A percentile compares a stretch with the other conserved stretches of the same genome.
These are phyloP conservation scores for Maniola hyperantus DNA, from an alignment of 2,888 invertebrate species.

Conservation along the genomic window DNA sequence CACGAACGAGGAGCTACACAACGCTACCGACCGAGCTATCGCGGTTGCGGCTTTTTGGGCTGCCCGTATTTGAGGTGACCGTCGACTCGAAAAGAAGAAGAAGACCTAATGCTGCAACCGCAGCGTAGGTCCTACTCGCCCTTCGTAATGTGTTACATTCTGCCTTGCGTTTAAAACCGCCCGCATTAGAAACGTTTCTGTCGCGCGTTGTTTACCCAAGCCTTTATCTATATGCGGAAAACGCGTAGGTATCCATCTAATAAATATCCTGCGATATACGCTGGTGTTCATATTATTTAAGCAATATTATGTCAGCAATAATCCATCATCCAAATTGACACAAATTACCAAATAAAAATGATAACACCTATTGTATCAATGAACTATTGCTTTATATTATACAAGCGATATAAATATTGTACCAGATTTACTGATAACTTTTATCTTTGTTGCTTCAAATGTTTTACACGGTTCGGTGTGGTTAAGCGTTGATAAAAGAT, in stretches of 20 bases:
- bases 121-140: too few species aligned
- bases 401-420: slow-evolving; percentile 55
- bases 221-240: not conserved
- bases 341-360: slow-evolving; percentile 47
- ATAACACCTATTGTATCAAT: slow-evolving; percentile 62
- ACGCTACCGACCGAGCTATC: too few species aligned
- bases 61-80: too few species aligned
- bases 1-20: too few species aligned
- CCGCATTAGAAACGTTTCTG: not conserved
- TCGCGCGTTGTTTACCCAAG: not conserved
- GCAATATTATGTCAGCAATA: slow-evolving; percentile 39
- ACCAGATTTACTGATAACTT: slow-evolving; percentile 70
- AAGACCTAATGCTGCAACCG: too few species aligned
- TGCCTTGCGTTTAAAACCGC: too few species aligned
- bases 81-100: too few species aligned
- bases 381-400: slow-evolving; percentile 49
- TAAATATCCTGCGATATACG: not conserved
- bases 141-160: too few species aligned
- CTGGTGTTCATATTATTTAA: slow-evolving; percentile 56
- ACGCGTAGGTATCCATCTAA: not conserved
- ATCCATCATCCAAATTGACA: slow-evolving; percentile 51
- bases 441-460: slow-evolving; percentile 55
- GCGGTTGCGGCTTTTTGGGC: too few species aligned
- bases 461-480: slow-evolving; percentile 61
- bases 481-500: slow-evolving; percentile 69